Evolutionary conservation across 2,888 invertebrate species (phyloP), one percentile per base, ranked within the genome.

Genomic region (Nomada fucata): DNA sequence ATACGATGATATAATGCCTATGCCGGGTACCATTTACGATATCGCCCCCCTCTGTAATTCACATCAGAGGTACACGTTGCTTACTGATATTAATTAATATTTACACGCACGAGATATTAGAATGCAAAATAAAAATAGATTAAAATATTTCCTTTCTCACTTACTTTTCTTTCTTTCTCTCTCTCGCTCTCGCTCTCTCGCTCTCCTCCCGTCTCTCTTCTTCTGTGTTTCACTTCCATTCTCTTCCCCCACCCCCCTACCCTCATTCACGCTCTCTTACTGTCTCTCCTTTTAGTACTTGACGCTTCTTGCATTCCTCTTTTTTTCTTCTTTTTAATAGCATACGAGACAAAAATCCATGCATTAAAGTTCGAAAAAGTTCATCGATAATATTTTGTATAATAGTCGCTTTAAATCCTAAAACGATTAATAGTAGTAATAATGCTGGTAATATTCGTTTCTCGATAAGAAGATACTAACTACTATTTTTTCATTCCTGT

Each of bases 71-170:
- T 83, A 81, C 86, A 74, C 76, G 67, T 78, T 65, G 44, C 67
- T 82, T 79, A 76, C 60, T 68, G 36, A 61, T 82, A 83, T 64
- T 55, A 47, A 36, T 76, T 76, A 76, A 82, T 86, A 86, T 83
- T 73, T 83, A 87, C 82, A 87, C 84, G 86, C 81, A 86, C 76
- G 75, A 87, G 84, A 86, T 86, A 90, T 70, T 89, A 91, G 90
- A 90, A 88, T 90, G 89, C 88, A 91, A 92, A 47, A 92, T 89
- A 90, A 92, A 92, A 91, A 91, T 92, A 91, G 90, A 90, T 90
- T 86, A 91, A 92, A 91, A 92, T 92, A 91, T 91, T 89, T 87
- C 78, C 67, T 85, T 86, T 78, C 78, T 84, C 80, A 76, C 76
- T 29, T 29, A 29, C 29, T 29, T 29, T 7, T 36, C 83, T 52